Evolutionary conservation across 2,113 vertebrate genomes (phyloP).

Genomic region (Nycticebus coucang): DNA sequence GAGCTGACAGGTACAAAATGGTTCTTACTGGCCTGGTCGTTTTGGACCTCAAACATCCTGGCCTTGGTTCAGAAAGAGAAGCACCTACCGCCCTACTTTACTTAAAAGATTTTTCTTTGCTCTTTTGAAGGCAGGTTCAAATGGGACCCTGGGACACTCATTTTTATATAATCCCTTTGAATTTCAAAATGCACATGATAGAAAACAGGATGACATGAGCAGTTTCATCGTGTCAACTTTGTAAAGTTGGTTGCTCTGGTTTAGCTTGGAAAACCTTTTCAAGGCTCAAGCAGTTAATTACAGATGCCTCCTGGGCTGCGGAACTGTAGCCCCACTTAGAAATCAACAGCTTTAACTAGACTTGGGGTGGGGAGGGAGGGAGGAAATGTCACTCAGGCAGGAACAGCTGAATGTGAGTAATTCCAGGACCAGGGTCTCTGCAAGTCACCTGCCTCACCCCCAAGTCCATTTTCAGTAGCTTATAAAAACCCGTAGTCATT

Average conservation of each 20-base stretch:
- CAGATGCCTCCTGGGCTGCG: constrained; percentile 33
- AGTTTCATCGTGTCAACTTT: constrained; percentile 50
- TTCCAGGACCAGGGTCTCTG: not conserved
- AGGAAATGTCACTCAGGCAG: not conserved
- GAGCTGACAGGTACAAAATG: not conserved
- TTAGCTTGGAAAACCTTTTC: constrained; percentile 72
- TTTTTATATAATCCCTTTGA: constrained; percentile 83
- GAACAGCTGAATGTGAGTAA: constrained; percentile 13
- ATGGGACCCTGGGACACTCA: constrained; percentile 79
- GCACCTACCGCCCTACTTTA: constrained; percentile 73
- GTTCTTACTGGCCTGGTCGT: not conserved
- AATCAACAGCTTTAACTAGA: constrained; percentile 59
- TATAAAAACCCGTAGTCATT: not conserved
- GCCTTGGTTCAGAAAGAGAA: constrained; percentile 70
- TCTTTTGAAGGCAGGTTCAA: constrained; percentile 78
- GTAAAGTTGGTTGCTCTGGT: constrained; percentile 51
- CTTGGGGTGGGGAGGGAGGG: not conserved
- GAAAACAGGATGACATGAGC: constrained; percentile 79
- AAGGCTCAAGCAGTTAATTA: constrained; percentile 78
- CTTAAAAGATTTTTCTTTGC: constrained; percentile 79
- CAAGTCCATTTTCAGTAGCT: not conserved
- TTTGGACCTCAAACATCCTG: constrained; percentile 55
- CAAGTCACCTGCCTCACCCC: not conserved
- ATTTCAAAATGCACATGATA: constrained; percentile 76
- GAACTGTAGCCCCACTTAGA: not conserved